Percentiles rank a stretch among this genome's conserved stretches.
phyloP scores from a whole-genome alignment of 2,113 vertebrate species.

The Bothrops jararaca region DNA sequence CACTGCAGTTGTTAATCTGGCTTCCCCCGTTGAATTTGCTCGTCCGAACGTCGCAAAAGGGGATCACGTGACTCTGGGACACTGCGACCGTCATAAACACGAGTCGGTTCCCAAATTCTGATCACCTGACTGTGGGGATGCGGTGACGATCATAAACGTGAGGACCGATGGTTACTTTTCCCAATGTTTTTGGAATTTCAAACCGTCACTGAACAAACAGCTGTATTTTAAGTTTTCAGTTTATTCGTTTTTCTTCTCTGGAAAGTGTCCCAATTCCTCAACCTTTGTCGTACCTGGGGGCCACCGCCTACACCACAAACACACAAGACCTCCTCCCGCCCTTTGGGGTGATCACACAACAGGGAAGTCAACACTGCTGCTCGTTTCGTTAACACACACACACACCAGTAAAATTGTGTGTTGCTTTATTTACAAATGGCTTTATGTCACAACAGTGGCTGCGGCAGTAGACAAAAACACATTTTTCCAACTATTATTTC shows the following conservation, averaged over 20 bases:
- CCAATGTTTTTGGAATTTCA: neutral
- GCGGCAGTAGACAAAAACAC: constrained; percentile 49
- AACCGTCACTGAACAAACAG: neutral
- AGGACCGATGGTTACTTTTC: neutral
- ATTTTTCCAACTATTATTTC: constrained; percentile 17
- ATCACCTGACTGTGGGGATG: too few relatives aligned
- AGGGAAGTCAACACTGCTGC: neutral
- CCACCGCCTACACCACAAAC: neutral
- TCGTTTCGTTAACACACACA: neutral
- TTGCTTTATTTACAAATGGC: constrained; percentile 52
- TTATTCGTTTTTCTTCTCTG: neutral
- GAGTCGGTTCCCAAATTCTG: too few relatives aligned
- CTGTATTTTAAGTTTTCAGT: neutral
- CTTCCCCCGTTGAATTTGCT: too few relatives aligned
- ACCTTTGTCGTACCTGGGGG: neutral
- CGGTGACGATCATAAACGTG: too few relatives aligned
- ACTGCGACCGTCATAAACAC: too few relatives aligned
- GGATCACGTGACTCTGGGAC: too few relatives aligned
- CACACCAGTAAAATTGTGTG: constrained; percentile 7
- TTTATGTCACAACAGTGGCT: constrained; percentile 43
- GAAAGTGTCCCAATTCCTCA: neutral
- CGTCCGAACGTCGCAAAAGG: too few relatives aligned
- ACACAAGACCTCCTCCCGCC: neutral
- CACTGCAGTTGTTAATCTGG: too few relatives aligned
- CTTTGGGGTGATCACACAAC: neutral